Evolutionary conservation across 2,113 vertebrate species (phyloP).

Genomic region (Centropus bengalensis): DNA sequence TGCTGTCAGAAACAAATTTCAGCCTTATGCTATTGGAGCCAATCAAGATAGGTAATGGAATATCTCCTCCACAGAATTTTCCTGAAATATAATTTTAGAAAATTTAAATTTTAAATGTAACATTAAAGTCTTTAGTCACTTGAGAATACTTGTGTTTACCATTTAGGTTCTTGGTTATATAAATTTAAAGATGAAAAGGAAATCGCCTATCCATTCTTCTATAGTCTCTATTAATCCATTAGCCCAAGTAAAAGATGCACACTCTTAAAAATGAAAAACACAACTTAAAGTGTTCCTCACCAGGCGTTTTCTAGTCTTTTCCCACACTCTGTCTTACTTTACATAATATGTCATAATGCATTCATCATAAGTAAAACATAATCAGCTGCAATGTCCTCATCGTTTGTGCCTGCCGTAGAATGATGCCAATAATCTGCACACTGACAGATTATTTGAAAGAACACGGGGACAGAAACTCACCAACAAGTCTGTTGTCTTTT

Average conservation of each 20-base stretch:
- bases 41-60: constrained; percentile 73
- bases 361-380: neutral
- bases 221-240: neutral
- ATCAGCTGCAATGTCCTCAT: neutral
- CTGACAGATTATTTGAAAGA: neutral
- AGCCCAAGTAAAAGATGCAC: neutral
- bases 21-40: constrained; percentile 72
- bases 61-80: constrained; percentile 77
- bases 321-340: neutral
- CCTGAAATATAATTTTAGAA: constrained; percentile 64
- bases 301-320: neutral
- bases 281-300: neutral
- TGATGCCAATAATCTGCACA: neutral
- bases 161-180: neutral
- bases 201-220: neutral
- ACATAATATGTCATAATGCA: neutral
- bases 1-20: constrained; percentile 83
- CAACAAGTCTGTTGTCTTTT: constrained; percentile 66
- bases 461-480: constrained; percentile 66
- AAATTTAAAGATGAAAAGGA: neutral
- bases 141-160: neutral
- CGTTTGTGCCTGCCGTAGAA: neutral
- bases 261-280: neutral
- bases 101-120: neutral
- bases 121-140: neutral